Evolutionary conservation across 2,113 vertebrate genomes (phyloP).

Genomic region (Octodon degus): DNA sequence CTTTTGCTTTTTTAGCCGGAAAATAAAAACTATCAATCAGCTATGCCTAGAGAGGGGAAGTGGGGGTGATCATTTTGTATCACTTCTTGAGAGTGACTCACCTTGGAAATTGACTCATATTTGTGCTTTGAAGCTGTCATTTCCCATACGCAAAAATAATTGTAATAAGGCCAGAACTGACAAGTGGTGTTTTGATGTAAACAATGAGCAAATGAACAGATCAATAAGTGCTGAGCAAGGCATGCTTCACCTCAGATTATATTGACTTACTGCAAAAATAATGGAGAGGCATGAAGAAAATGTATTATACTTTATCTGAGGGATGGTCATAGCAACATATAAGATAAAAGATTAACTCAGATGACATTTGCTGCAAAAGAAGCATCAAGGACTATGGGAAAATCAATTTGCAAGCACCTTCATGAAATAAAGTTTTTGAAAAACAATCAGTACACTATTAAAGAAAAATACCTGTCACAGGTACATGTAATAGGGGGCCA

Average conservation of each 20-base stretch:
- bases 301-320: conserved; percentile 87
- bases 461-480: conserved; percentile 70
- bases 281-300: conserved; percentile 87
- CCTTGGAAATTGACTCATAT: conserved; percentile 73
- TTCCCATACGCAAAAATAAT: conserved; percentile 85
- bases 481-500: conserved; percentile 59
- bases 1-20: conserved; percentile 47
- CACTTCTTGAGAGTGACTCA: conserved; percentile 65
- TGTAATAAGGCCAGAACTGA: conserved; percentile 82
- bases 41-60: conserved; percentile 28
- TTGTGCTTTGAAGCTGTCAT: conserved; percentile 80
- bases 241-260: conserved; percentile 85
- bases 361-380: conserved; percentile 78
- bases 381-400: conserved; percentile 66
- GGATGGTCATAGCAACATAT: conserved; percentile 86
- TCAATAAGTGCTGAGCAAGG: conserved; percentile 89
- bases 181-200: conserved; percentile 87
- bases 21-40: conserved; percentile 68
- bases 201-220: conserved; percentile 85
- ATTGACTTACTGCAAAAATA: conserved; percentile 86
- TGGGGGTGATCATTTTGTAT: conserved; percentile 33
- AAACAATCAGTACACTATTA: conserved; percentile 76
- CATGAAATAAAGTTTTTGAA: conserved; percentile 69
- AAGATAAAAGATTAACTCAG: conserved; percentile 86
- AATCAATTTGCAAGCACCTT: conserved; percentile 77